phyloP scores from a whole-genome alignment of 2,888 invertebrate species.

The Hypselothyrea guttata region DNA sequence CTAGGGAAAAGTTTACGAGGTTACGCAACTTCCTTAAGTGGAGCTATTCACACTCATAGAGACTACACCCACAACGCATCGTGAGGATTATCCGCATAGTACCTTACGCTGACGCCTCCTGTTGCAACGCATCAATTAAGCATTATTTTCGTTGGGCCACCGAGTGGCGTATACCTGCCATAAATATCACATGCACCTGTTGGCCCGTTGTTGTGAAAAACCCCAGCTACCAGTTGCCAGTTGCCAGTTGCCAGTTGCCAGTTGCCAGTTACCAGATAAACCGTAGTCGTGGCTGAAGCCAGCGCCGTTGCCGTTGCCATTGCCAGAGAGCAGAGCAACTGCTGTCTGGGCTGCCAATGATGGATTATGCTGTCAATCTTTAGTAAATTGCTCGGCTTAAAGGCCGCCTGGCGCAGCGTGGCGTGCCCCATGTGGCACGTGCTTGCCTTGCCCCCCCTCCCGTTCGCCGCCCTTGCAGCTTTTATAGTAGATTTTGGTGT shows the following conservation, averaged over 20 bases:
- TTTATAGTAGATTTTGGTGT: background rate
- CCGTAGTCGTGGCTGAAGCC: background rate
- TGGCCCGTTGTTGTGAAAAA: slow-evolving; percentile 44
- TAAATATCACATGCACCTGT: slow-evolving; percentile 62
- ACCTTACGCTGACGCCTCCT: too few relatives aligned
- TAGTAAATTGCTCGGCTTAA: slow-evolving; percentile 73
- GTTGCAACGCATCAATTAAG: too few relatives aligned
- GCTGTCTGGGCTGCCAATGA: slow-evolving; percentile 48
- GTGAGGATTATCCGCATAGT: too few relatives aligned
- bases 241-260: slow-evolving; percentile 4
- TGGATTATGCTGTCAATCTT: slow-evolving; percentile 75
- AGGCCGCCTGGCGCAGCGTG: slow-evolving; percentile 58
- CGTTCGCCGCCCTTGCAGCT: background rate
- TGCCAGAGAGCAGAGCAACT: background rate
- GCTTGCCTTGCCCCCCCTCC: slow-evolving; percentile 21
- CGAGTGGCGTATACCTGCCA: slow-evolving; percentile 25
- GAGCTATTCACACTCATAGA: too few relatives aligned
- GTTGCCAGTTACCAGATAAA: slow-evolving; percentile 52
- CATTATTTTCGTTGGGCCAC: background rate
- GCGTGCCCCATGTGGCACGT: slow-evolving; percentile 44
- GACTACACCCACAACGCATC: too few relatives aligned
- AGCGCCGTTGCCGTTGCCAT: too few relatives aligned
- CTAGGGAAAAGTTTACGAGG: too few relatives aligned
- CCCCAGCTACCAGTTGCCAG: slow-evolving; percentile 1
- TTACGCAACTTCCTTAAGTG: too few relatives aligned